Evolutionary conservation across 1,140 invertebrate genomes (phyloP).

Genomic region (Drosophila pseudoananassae): DNA sequence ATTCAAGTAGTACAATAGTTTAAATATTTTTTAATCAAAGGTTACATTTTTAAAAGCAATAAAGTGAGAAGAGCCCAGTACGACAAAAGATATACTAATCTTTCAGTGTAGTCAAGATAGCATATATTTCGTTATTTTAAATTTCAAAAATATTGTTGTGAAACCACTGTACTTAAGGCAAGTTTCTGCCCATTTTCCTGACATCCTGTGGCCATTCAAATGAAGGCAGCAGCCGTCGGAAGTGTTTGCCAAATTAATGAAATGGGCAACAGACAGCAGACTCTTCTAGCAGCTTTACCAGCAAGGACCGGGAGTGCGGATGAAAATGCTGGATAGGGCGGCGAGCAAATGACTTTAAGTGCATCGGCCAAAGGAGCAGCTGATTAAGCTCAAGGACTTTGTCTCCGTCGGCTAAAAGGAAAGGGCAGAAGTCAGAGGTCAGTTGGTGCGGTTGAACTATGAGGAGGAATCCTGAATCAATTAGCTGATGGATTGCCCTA

Average conservation of each 20-base stretch:
- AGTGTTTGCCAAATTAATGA: slow-evolving; percentile 71
- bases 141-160: not conserved
- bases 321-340: slow-evolving; percentile 17
- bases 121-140: no score
- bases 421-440: not conserved
- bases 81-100: no score
- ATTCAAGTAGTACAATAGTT: not conserved
- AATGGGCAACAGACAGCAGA: slow-evolving; percentile 56
- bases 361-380: slow-evolving; percentile 53
- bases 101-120: no score
- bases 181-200: not conserved
- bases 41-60: no score
- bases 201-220: slow-evolving; percentile 35
- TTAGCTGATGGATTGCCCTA: slow-evolving; percentile 55
- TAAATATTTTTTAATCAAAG: no score
- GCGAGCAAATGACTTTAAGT: slow-evolving; percentile 69
- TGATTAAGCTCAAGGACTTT: slow-evolving; percentile 73
- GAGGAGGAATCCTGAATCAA: slow-evolving; percentile 54
- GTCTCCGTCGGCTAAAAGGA: slow-evolving; percentile 13
- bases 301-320: not conserved
- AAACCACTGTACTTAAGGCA: not conserved
- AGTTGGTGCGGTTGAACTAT: slow-evolving; percentile 1
- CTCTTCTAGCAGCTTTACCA: not conserved
- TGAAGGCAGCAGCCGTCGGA: slow-evolving; percentile 62
- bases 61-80: no score